These are phyloP conservation scores for Perizoma affinitatum DNA, from an alignment of 2,888 invertebrate genomes.

Conservation along the genomic window DNA sequence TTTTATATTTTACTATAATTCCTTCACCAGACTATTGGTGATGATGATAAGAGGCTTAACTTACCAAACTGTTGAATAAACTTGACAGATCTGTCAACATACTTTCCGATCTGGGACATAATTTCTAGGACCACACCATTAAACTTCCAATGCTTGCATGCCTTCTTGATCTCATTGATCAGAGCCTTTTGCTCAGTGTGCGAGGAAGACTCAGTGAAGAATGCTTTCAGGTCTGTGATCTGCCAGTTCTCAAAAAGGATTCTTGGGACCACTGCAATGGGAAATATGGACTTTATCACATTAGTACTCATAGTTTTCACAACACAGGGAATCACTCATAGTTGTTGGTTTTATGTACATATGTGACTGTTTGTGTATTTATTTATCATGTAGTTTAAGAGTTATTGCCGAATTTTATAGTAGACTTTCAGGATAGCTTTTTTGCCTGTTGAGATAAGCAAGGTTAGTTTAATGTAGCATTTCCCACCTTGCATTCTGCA, in stretches of 20 bases:
- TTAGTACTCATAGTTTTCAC: no score
- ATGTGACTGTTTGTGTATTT: no score
- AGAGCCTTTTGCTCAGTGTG: conserved; percentile 88
- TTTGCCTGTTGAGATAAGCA: no score
- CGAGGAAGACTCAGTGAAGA: conserved; percentile 87
- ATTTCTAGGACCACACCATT: conserved; percentile 96
- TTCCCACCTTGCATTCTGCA: no score
- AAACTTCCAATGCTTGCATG: conserved; percentile 90
- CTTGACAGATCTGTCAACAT: conserved; percentile 86
- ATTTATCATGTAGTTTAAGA: no score
- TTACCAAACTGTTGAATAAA: conserved; percentile 87
- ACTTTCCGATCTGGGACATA: conserved; percentile 90
- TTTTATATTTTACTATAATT: no score
- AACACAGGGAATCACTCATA: no score
- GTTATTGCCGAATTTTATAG: no score
- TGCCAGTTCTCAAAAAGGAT: conserved; percentile 95
- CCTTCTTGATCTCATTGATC: conserved; percentile 86
- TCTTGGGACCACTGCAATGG: conserved; percentile 90
- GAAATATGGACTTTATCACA: no score
- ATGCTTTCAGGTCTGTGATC: conserved; percentile 87
- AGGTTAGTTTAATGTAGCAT: no score
- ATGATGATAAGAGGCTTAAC: conserved; percentile 35
- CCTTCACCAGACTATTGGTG: background rate
- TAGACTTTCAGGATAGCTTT: no score
- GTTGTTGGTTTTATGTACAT: no score